Base-by-base conservation (phyloP, 2,888 invertebrate species). In the Aquatica leii region DNA sequence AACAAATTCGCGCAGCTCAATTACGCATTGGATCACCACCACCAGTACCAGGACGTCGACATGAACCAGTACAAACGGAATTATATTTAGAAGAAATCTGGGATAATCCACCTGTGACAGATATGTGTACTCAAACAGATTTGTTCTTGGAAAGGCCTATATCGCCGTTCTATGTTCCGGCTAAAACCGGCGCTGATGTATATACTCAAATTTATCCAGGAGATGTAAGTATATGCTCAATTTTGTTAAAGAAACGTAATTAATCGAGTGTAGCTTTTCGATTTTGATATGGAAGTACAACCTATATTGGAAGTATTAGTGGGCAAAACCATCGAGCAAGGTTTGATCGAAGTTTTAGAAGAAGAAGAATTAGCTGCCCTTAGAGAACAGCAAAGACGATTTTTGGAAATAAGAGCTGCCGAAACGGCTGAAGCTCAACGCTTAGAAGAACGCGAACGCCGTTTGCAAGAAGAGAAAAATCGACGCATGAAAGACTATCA, bases 231-330 rank as follows among this genome's bases (percentile, higher is more conserved):
- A 58, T 37, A 14, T 75, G 97, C 97, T 43, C 95, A 97, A 84
- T 95, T 97, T 69, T 88, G 89, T 74, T 93, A 94, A 1, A 95
- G 94, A 58, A 97, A 97, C 79, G 93, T 90, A 82, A 86, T 24
- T 24, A 24, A 24, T 24, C n/a, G n/a, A n/a, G 37, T 69, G 11
- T 78, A 90, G 92, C 83, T 97, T 59, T 96, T 95, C 83, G 93
- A 97, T 84, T 97, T 95, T 83, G 95, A 97, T 81, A 83, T 89
- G 76, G 96, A 97, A 82, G 95, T 96, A 56, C 90, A 92, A 79
- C 95, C 96, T 1, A 90, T 97, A 68, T 85, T 97, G 67, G 95
- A 97, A 81, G 90, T 92, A 52, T 84, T 97, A 65, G 92, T 97
- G 46, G 95, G 95, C 55, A 93, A 94, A 81, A 93, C 94, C 64